Evolutionary conservation across 2,113 vertebrate species (phyloP), one percentile per base, ranked within the genome.

Genomic region (Gobius niger): DNA sequence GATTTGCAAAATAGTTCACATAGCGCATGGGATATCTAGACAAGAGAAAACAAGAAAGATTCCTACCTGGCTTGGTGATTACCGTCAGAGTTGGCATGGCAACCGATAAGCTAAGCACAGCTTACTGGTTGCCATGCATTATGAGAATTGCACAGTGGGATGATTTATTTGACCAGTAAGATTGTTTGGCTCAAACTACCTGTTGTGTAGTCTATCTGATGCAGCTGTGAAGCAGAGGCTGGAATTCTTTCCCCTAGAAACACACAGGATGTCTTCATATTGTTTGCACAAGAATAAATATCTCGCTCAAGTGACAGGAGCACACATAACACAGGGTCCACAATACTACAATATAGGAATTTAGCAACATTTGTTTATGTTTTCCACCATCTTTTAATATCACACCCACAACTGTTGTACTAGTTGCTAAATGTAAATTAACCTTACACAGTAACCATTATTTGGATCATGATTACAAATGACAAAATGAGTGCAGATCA

Each of bases 71-170:
- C 53, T 72, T 61, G 56, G 24, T 78, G 70, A 74, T 84, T 69
- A 72, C 52, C 62, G 65, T 51, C 59, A 11, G 57, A 51, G 84
- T 85, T 82, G 78, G 68, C 82, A 85, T 85, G 77, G 80, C 68
- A 81, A 86, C 84, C 34, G 7, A 73, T 70, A 75, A 79, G 72
- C 60, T 70, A 64, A 70, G 62, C 80, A 64, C 64, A 75, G 68
- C 76, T 81, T 59, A 76, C 65, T 72, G 74, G 77, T 68, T 74
- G 80, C 60, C 12, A 63, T 76, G 81, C 54, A 73, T 85, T 69
- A 78, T 67, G 72, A 73, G 56, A 86, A 78, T 42, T 44, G 69
- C 82, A 70, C 80, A 82, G 74, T 63, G 4, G 76, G 78, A 68
- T 56, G 7, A 60, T 70, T 63, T 75, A 67, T 84, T 85, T 76